phyloP scores from a whole-genome alignment of 2,888 invertebrate genomes.

The Scaptomyza parva region DNA sequence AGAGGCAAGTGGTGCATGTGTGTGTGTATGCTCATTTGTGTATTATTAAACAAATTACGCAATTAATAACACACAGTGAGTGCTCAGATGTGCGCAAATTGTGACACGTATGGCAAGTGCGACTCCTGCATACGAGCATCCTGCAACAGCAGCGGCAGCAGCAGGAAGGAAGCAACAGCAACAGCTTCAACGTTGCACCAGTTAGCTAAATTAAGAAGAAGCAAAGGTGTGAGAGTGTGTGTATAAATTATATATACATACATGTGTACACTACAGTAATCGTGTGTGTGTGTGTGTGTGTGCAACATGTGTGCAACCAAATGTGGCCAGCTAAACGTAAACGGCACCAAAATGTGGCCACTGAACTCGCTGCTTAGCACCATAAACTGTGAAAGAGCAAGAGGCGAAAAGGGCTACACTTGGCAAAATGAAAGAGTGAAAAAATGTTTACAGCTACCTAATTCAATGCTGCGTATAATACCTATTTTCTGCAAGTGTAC shows the following conservation, averaged over 20 bases:
- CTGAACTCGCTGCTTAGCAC: conserved; percentile 33
- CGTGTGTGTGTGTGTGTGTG: background rate
- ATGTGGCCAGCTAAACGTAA: conserved; percentile 42
- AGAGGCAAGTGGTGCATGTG: conserved; percentile 8
- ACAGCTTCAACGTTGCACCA: conserved; percentile 11
- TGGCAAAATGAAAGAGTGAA: background rate
- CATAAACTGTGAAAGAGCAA: background rate
- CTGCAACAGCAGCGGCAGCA: conserved; percentile 15
- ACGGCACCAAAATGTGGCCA: conserved; percentile 43
- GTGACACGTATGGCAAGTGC: conserved; percentile 44
- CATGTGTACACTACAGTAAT: conserved; percentile 7
- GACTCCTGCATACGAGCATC: conserved; percentile 35
- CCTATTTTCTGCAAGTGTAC: background rate
- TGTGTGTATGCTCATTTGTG: conserved; percentile 55
- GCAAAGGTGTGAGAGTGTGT: conserved; percentile 19
- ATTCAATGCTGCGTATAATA: background rate
- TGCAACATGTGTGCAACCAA: conserved; percentile 65
- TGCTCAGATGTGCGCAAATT: conserved; percentile 75
- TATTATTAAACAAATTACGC: conserved; percentile 79
- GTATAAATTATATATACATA: conserved; percentile 29
- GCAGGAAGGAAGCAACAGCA: conserved; percentile 34
- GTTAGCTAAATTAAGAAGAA: conserved; percentile 52
- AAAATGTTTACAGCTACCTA: background rate
- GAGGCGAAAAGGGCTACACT: background rate
- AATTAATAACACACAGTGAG: conserved; percentile 78